These are phyloP conservation scores for Triplophysa yarkandensis DNA, from an alignment of 2,797 vertebrate species.

Conservation along the genomic window DNA sequence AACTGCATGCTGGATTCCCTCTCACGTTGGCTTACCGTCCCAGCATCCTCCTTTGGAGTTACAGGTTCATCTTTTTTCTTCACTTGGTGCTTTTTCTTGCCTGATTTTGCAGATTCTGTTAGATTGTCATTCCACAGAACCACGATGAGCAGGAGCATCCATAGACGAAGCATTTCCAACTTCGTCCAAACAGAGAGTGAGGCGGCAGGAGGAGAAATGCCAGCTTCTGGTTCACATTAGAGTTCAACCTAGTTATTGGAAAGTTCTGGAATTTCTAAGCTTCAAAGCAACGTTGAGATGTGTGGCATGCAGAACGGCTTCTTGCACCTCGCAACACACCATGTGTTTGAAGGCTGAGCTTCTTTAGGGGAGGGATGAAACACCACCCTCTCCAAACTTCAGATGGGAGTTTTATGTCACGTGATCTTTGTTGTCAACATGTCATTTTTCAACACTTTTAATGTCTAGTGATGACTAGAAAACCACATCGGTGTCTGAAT, in stretches of 20 bases:
- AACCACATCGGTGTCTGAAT: too few relatives aligned
- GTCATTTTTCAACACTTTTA: too few relatives aligned
- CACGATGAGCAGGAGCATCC: constrained; percentile 62
- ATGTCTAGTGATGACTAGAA: too few relatives aligned
- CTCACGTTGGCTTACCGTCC: constrained; percentile 53
- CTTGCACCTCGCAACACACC: constrained; percentile 24
- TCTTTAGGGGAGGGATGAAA: constrained; percentile 45
- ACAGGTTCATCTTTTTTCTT: constrained; percentile 70
- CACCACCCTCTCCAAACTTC: constrained; percentile 25
- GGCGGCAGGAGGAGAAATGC: constrained; percentile 22
- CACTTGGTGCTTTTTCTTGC: constrained; percentile 62
- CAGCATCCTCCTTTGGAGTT: constrained; percentile 57
- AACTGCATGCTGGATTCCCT: constrained; percentile 53
- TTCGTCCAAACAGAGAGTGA: constrained; percentile 23
- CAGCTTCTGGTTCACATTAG: constrained; percentile 76
- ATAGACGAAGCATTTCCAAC: constrained; percentile 60
- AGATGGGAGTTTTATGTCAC: background rate
- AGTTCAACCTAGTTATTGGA: constrained; percentile 66
- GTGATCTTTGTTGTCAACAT: constrained; percentile 4
- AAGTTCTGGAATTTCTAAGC: constrained; percentile 72
- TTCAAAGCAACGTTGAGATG: constrained; percentile 70
- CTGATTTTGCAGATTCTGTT: constrained; percentile 41
- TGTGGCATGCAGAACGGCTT: constrained; percentile 39
- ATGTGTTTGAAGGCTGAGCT: constrained; percentile 37
- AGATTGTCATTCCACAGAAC: constrained; percentile 65